These are phyloP conservation scores for Glyphotaelius pellucidus DNA, from an alignment of 2,888 invertebrate species.

Conservation along the genomic window DNA sequence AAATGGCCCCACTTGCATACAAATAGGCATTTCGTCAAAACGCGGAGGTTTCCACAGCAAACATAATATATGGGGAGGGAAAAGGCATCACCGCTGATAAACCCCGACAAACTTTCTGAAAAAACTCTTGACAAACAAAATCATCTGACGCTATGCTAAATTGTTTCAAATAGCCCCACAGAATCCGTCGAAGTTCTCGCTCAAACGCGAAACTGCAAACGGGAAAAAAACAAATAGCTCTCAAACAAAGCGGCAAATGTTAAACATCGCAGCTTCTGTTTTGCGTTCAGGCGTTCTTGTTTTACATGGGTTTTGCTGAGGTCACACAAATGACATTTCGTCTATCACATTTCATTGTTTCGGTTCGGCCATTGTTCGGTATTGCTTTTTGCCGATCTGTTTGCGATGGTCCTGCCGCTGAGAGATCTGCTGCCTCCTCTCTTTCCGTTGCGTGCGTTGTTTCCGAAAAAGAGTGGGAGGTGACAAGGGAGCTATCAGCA, in stretches of 20 bases:
- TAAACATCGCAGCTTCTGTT: slow-evolving; percentile 20
- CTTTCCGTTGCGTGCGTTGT: background rate
- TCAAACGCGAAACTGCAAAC: slow-evolving; percentile 12
- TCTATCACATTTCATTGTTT: slow-evolving; percentile 53
- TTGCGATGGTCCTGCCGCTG: slow-evolving; percentile 1
- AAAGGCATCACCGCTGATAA: slow-evolving; percentile 6
- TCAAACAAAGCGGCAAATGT: slow-evolving; percentile 30
- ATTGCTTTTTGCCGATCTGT: slow-evolving; percentile 49
- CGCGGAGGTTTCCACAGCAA: background rate
- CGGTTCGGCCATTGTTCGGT: slow-evolving; percentile 48
- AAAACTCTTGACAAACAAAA: slow-evolving; percentile 29
- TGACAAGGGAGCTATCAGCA: background rate
- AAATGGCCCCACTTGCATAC: slow-evolving; percentile 8
- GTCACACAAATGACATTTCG: slow-evolving; percentile 57
- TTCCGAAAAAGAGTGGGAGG: background rate
- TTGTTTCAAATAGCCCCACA: slow-evolving; percentile 41
- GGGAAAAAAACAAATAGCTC: background rate
- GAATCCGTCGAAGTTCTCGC: background rate
- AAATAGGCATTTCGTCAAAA: slow-evolving; percentile 6
- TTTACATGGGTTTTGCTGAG: slow-evolving; percentile 52
- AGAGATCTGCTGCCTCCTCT: background rate
- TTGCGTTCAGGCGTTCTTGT: slow-evolving; percentile 24
- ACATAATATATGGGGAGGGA: slow-evolving; percentile 2
- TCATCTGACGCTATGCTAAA: slow-evolving; percentile 37
- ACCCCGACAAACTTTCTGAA: slow-evolving; percentile 11